Conservation (phyloP, 2,888 invertebrate species). For the Sesia apiformis region DNA sequence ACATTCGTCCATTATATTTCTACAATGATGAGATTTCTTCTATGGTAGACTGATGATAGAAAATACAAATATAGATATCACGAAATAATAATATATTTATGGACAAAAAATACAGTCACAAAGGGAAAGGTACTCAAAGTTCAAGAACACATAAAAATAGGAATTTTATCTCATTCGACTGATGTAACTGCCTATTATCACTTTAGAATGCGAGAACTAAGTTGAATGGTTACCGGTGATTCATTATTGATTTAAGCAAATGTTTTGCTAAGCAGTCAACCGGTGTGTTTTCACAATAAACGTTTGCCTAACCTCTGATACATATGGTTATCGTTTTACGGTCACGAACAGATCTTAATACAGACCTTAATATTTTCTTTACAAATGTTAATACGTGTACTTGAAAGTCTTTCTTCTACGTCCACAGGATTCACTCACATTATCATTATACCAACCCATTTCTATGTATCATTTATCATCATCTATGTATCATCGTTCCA, state of each 20-base stretch:
- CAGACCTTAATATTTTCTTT: too few species aligned
- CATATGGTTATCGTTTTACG: conserved; percentile 19
- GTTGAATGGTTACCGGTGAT: conserved; percentile 19
- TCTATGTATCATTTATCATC: too few species aligned
- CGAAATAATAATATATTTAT: background rate
- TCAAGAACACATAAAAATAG: background rate
- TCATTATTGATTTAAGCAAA: conserved; percentile 41
- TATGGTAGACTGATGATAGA: background rate
- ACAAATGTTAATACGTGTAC: too few species aligned
- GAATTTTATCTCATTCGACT: background rate
- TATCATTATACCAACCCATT: too few species aligned
- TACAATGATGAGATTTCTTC: too few species aligned
- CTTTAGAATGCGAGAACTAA: background rate
- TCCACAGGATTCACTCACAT: too few species aligned
- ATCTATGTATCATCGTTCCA: too few species aligned
- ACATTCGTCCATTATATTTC: too few species aligned
- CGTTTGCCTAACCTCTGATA: conserved; percentile 37
- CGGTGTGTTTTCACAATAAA: conserved; percentile 29
- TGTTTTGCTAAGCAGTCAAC: conserved; percentile 34
- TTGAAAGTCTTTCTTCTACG: too few species aligned
- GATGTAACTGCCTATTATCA: background rate
- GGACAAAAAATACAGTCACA: background rate
- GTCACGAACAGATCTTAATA: conserved; percentile 20
- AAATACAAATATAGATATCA: background rate
- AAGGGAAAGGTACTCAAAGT: background rate